Base-by-base conservation (phyloP, 2,888 invertebrate species). In the Eristalis tenax region DNA sequence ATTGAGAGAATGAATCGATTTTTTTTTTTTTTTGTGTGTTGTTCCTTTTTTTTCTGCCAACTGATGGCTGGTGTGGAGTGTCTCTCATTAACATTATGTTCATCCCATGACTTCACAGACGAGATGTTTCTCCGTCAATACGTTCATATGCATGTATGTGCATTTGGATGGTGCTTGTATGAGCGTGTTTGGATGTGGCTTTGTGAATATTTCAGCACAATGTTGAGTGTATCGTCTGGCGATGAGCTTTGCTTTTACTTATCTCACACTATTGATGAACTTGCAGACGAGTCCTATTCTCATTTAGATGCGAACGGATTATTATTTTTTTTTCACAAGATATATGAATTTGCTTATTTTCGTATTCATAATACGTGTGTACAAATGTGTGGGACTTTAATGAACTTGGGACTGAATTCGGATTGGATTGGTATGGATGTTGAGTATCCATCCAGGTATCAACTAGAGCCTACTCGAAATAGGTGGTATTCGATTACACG, bases 1-100 rank as follows among this genome's bases (percentile, higher is more conserved):
- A 73, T 77, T 69, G 40, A 28, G 35, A 50, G 50, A 50, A 50
- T 50, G 50, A 50, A 50, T 50, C 50, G 18, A 50, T 50, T 50
- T 50, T 50, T 43, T 43, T n/a, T 43, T 43, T 4, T n/a, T n/a
- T n/a, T n/a, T n/a, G n/a, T n/a, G 15, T 2, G n/a, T 2, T 15
- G 15, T 40, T 40, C 15, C n/a, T 43, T 50, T 50, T 50, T 18
- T 50, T 4, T n/a, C 18, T 50, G 1, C n/a, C 5, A 50, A 50
- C 6, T 5, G 50, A 50, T 50, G 50, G 50, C 50, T 50, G 50
- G 50, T 50, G 50, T 50, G n/a, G 50, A 50, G 50, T 50, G 50
- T 50, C 50, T 50, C 50, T 50, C 50, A 50, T 50, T 50, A 50
- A 50, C 50, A n/a, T 50, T 50, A 50, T 50, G 50, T 50, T 50